Evolutionary conservation across 2,797 vertebrate genomes (phyloP).

Genomic region (Halcyon leucocephala): DNA sequence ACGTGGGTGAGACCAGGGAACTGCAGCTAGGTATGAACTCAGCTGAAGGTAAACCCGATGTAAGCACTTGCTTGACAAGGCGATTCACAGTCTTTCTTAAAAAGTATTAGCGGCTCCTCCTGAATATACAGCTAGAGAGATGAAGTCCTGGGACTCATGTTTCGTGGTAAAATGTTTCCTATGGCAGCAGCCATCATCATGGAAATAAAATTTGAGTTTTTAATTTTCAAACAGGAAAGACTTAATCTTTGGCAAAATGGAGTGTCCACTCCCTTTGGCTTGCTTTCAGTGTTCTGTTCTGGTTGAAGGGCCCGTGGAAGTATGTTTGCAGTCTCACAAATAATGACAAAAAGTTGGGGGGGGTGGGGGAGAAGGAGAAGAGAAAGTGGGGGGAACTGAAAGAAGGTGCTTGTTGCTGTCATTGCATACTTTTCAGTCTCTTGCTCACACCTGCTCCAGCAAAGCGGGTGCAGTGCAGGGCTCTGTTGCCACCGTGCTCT

Average conservation of each 20-base stretch:
- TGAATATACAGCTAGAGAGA: slow-evolving; percentile 51
- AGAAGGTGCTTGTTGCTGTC: background rate
- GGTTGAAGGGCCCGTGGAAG: background rate
- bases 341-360: background rate
- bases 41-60: slow-evolving; percentile 35
- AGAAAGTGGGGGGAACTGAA: background rate
- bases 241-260: slow-evolving; percentile 76
- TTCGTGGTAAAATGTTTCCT: slow-evolving; percentile 44
- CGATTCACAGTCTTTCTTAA: slow-evolving; percentile 26
- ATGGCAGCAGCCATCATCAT: slow-evolving; percentile 36
- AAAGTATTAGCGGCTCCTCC: slow-evolving; percentile 57
- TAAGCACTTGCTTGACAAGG: slow-evolving; percentile 46
- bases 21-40: background rate
- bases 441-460: background rate
- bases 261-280: slow-evolving; percentile 54
- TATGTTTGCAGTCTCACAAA: background rate
- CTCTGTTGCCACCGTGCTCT: background rate
- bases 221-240: slow-evolving; percentile 49
- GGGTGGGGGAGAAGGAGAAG: background rate
- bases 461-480: background rate
- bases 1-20: background rate
- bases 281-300: slow-evolving; percentile 4
- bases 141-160: slow-evolving; percentile 17
- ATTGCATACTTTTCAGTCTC: background rate
- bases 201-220: slow-evolving; percentile 13